These are phyloP conservation scores for Galaxea fascicularis DNA, from an alignment of 92 coral and sea anemone species.

Conservation along the genomic window DNA sequence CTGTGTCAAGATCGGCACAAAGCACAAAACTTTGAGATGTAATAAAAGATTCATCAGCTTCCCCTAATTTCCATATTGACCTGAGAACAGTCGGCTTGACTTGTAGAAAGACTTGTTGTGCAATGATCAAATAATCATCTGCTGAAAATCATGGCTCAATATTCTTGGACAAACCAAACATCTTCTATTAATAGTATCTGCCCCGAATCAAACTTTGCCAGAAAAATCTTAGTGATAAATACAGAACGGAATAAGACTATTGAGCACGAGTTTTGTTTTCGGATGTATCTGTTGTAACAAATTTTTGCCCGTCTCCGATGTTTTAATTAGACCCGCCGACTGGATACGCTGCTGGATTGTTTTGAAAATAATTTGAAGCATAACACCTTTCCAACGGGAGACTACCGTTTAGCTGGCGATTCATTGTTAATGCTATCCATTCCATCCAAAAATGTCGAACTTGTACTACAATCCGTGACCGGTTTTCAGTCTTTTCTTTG, in stretches of 20 bases:
- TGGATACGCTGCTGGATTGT: not conserved
- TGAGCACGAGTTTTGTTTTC: not conserved
- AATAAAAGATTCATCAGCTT: not conserved
- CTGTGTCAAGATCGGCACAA: not conserved
- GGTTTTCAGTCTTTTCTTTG: not conserved
- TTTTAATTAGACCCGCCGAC: slow-evolving; percentile 18
- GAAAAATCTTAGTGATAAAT: not conserved
- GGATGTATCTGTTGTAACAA: not conserved
- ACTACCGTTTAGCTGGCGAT: not conserved
- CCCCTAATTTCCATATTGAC: not conserved
- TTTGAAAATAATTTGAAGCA: not conserved
- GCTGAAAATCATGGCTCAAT: too few relatives aligned
- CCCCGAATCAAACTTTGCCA: not conserved
- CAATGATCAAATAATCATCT: too few relatives aligned
- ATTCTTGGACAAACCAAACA: slow-evolving; percentile 16
- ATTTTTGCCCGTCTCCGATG: not conserved
- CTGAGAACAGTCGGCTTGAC: not conserved
- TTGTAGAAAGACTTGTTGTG: too few relatives aligned
- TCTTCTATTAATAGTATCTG: not conserved
- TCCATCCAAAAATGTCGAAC: too few relatives aligned
- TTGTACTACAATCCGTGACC: not conserved
- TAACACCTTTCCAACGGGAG: not conserved
- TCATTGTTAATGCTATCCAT: not conserved
- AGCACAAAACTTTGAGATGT: not conserved
- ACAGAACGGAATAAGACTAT: not conserved